These are phyloP conservation scores for Cetonia aurata DNA, from an alignment of 2,888 invertebrate genomes.

Conservation along the genomic window DNA sequence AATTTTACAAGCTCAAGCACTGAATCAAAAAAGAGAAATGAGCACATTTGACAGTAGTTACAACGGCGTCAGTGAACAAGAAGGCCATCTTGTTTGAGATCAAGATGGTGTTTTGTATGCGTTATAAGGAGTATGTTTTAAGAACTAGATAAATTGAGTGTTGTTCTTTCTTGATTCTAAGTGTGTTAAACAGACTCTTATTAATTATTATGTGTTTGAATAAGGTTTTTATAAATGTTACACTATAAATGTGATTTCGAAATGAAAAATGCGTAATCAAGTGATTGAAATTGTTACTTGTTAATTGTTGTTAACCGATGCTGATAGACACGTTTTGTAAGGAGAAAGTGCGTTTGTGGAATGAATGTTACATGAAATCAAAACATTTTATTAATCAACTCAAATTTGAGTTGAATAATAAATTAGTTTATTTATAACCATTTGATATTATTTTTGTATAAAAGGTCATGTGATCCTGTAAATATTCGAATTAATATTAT, in stretches of 20 bases:
- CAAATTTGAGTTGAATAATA: conserved; percentile 33
- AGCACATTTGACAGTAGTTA: conserved; percentile 67
- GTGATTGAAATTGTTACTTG: conserved; percentile 44
- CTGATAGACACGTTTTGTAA: conserved; percentile 23
- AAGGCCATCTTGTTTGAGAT: conserved; percentile 67
- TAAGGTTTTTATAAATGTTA: conserved; percentile 41
- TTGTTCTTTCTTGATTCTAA: conserved; percentile 34
- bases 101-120: conserved; percentile 59
- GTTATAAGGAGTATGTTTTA: conserved; percentile 48
- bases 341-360: conserved; percentile 27
- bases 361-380: conserved; percentile 27
- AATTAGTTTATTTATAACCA: conserved; percentile 33
- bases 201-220: conserved; percentile 33
- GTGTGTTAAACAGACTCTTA: conserved; percentile 33
- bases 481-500: conserved; percentile 38
- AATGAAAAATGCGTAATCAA: conserved; percentile 34
- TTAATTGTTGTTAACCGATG: conserved; percentile 45
- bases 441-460: conserved; percentile 47
- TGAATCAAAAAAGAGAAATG: conserved; percentile 64
- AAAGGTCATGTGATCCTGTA: conserved; percentile 46
- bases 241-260: conserved; percentile 40
- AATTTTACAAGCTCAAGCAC: conserved; percentile 65
- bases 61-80: conserved; percentile 65
- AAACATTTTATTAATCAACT: conserved; percentile 23
- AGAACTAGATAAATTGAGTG: conserved; percentile 15